Base-by-base conservation (phyloP, 35 echinoderm and acorn worm species). In the Chiridota heheva region DNA sequence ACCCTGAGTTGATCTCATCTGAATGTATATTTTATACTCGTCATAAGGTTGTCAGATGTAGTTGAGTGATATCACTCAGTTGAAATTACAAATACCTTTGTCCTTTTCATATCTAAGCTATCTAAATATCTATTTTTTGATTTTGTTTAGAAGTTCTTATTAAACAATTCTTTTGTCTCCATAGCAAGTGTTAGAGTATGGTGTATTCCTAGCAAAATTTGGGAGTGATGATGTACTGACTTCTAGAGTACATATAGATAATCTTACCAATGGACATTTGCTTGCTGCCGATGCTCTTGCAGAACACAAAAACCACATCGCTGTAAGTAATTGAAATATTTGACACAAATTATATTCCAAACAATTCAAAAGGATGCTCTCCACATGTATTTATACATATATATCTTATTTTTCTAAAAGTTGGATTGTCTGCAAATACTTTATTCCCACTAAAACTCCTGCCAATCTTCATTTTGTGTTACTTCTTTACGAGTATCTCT, bases 181-280 rank as follows among this genome's bases (percentile, higher is more conserved):
- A 69, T 67, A 98, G 95, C 40, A 84, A 42, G 65, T 70, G 26
- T 63, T 98, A 61, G 67, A 91, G 74, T 45, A 63, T 24, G 91
- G 91, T 39, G 41, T 89, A 1, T 48, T 85, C 16, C 60, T 83
- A 42, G 53, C 77, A 15, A 98, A 61, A 7, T 73, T 91, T 15
- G 95, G 95, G 0, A 65, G 89, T 17, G 44, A 51, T 38, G 58
- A 88, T 39, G 88, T 78, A 15, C 62, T 84, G 55, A 73, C 73
- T 29, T 80, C 86, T 0, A 86, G 89, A 67, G 85, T 98, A 18
- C 95, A 98, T 51, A 77, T 98, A 17, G 95, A 98, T 43, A 98
- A 91, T 42, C 80, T 98, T 4, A 89, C 86, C 39, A 91, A 84
- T 86, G 87, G 84, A 28, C 95, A 98, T 77, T 76, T 98, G 30